Percentiles rank a stretch among this genome's conserved stretches.
phyloP scores from a whole-genome alignment of 2,797 vertebrate genomes.

The Linurgus olivaceus region DNA sequence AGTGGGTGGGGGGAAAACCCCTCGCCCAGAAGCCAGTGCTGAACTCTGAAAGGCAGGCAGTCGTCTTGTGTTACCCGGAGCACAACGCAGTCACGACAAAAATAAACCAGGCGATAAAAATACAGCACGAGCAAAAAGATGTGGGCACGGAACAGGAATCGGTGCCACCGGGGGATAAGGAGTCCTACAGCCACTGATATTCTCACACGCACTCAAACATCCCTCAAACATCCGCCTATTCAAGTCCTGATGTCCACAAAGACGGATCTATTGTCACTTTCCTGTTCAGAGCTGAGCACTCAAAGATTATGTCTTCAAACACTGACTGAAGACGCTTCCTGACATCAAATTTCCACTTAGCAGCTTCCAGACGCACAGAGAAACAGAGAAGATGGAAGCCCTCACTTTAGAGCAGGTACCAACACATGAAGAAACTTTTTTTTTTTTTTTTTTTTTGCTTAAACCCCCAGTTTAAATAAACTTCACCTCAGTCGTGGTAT shows the following conservation, averaged over 20 bases:
- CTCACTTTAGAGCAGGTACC: neutral
- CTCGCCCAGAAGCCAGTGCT: neutral
- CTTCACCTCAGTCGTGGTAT: neutral
- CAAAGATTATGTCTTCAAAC: neutral
- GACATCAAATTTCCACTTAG: neutral
- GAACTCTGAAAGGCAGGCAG: neutral
- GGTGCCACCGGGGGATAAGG: neutral
- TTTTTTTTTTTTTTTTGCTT: neutral
- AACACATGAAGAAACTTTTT: neutral
- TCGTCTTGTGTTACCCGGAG: neutral
- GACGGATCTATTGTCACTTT: neutral
- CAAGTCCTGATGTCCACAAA: neutral
- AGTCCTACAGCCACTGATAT: neutral
- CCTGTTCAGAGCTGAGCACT: neutral
- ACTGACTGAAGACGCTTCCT: neutral
- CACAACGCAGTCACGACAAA: neutral
- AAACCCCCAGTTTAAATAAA: neutral
- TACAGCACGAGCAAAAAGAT: neutral
- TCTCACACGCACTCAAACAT: neutral
- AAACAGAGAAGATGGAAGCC: neutral
- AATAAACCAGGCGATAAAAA: conserved; percentile 31
- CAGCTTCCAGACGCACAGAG: neutral
- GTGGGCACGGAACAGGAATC: neutral
- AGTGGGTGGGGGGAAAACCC: neutral
- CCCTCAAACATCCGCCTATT: neutral